Evolutionary conservation across 2,113 vertebrate genomes (phyloP).

Genomic region (Vidua chalybeata): DNA sequence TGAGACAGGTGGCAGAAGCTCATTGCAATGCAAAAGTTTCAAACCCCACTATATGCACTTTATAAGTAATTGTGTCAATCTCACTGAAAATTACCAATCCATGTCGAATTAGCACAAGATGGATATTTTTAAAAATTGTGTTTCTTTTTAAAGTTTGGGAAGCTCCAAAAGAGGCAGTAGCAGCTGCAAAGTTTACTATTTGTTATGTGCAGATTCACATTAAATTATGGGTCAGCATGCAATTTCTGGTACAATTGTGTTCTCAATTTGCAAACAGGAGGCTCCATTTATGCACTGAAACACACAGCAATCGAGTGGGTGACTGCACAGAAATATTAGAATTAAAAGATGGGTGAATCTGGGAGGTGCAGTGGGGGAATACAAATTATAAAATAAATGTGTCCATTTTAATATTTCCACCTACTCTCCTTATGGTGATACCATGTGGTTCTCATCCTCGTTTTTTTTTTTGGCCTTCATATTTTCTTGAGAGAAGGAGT

Average conservation of each 20-base stretch:
- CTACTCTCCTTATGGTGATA: constrained; percentile 73
- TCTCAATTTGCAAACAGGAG: constrained; percentile 53
- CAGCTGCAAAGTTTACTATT: constrained; percentile 16
- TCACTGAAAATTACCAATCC: constrained; percentile 22
- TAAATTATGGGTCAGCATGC: constrained; percentile 10
- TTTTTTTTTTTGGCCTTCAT: constrained; percentile 30
- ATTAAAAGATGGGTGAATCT: constrained; percentile 39
- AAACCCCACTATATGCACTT: background rate
- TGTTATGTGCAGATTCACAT: background rate
- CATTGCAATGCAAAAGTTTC: background rate
- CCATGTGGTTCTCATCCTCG: constrained; percentile 61
- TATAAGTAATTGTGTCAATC: constrained; percentile 5
- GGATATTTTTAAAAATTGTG: too few species aligned
- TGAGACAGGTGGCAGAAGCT: constrained; percentile 1
- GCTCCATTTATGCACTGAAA: constrained; percentile 54
- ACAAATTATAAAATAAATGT: constrained; percentile 58
- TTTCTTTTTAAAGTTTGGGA: background rate
- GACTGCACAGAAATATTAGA: constrained; percentile 63
- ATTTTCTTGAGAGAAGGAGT: background rate
- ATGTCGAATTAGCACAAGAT: constrained; percentile 32
- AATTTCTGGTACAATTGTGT: background rate
- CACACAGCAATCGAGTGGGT: constrained; percentile 53
- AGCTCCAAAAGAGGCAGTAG: constrained; percentile 13
- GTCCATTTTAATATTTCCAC: constrained; percentile 71
- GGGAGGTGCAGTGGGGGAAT: constrained; percentile 51